Evolutionary conservation across 2,888 invertebrate genomes (phyloP).

Genomic region (Steinernema scapterisci): DNA sequence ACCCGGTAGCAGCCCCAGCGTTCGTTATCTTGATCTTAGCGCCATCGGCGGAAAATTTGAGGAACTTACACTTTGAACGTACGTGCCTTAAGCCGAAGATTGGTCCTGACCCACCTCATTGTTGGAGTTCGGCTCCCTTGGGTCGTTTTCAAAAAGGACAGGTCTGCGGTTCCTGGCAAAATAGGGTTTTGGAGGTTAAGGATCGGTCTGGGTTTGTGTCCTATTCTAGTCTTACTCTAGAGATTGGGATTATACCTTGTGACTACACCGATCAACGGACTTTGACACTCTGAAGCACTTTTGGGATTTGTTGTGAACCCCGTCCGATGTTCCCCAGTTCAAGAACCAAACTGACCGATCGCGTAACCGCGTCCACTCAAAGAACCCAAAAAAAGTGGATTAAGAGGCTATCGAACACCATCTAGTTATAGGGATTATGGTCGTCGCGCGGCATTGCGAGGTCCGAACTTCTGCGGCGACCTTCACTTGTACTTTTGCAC

Average conservation of each 20-base stretch:
- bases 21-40: conserved; percentile 1
- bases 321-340: neutral
- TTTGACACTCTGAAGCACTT: no score
- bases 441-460: conserved; percentile 3
- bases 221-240: no score
- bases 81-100: neutral
- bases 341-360: neutral
- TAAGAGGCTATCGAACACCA: neutral
- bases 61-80: neutral
- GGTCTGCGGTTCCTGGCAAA: no score
- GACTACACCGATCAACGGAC: no score
- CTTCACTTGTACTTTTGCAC: conserved; percentile 30
- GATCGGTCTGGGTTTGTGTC: no score
- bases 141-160: neutral
- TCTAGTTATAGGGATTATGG: conserved; percentile 14
- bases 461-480: conserved; percentile 9
- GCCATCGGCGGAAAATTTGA: neutral
- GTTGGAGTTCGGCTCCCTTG: neutral
- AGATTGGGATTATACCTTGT: no score
- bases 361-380: neutral
- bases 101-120: neutral
- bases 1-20: neutral
- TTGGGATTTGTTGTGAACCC: neutral
- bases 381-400: conserved; percentile 28
- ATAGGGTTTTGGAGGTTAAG: no score